Percentiles rank a stretch among this genome's conserved stretches.
phyloP scores from a whole-genome alignment of 2,797 vertebrate species.

The Pseudomugil gertrudae region DNA sequence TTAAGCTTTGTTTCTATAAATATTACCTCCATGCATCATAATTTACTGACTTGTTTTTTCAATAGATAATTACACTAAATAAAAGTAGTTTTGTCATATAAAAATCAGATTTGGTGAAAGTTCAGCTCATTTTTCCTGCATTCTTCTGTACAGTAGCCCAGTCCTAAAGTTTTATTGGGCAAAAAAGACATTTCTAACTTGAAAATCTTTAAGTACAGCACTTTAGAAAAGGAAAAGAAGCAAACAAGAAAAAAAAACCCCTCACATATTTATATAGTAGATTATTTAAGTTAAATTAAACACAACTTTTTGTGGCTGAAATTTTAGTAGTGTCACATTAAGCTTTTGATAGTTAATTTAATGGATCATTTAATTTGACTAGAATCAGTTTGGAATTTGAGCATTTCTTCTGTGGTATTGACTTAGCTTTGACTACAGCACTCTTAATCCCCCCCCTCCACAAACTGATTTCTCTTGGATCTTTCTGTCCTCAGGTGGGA shows the following conservation, averaged over 20 bases:
- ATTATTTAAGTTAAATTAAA: conserved; percentile 8
- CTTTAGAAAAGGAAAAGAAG: too few relatives aligned
- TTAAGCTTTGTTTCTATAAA: conserved; percentile 25
- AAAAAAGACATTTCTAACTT: too few relatives aligned
- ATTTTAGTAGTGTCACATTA: not conserved
- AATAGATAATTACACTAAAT: not conserved
- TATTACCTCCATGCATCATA: not conserved
- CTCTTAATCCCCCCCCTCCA: not conserved
- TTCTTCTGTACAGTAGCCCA: conserved; percentile 59
- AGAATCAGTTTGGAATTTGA: not conserved
- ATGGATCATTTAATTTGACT: not conserved
- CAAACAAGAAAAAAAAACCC: not conserved
- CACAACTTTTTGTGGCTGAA: not conserved
- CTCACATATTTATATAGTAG: not conserved
- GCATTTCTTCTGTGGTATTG: not conserved
- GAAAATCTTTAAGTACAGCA: too few relatives aligned
- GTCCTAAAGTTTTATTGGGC: conserved; percentile 32
- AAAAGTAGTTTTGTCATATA: not conserved
- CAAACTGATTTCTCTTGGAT: conserved; percentile 23
- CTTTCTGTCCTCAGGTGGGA: conserved; percentile 56
- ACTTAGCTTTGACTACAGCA: conserved; percentile 9
- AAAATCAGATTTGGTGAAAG: conserved; percentile 38
- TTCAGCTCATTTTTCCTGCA: conserved; percentile 63
- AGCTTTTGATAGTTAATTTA: not conserved
- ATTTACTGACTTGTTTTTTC: not conserved